Conservation (phyloP, 2,888 invertebrate genomes). For the Cantharis flavilabris region DNA sequence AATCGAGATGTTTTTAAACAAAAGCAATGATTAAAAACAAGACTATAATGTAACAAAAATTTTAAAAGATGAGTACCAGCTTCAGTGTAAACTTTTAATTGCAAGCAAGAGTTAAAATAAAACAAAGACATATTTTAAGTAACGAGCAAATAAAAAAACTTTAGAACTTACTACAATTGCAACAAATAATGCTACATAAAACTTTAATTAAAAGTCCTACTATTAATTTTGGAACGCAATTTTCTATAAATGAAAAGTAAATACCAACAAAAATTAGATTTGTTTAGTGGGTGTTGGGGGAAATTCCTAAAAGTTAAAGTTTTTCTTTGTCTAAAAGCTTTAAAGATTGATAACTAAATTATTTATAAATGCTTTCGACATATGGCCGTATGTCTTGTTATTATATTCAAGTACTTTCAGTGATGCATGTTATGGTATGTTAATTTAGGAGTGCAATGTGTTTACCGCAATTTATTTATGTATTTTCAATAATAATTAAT, state of each 20-base stretch:
- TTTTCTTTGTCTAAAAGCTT: not conserved
- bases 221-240: not conserved
- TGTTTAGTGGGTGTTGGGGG: not conserved
- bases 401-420: not conserved
- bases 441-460: not conserved
- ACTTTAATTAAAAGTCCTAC: not conserved
- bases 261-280: not conserved
- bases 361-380: not conserved
- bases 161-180: not conserved
- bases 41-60: not conserved
- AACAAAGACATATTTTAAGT: not conserved
- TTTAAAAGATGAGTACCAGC: not conserved
- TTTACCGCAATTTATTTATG: not conserved
- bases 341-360: not conserved
- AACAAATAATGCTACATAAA: not conserved
- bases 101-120: not conserved
- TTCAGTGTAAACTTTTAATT: not conserved
- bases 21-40: not conserved
- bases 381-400: not conserved
- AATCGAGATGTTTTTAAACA: not conserved
- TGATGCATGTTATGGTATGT: not conserved
- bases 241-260: not conserved
- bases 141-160: not conserved
- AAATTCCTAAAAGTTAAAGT: not conserved
- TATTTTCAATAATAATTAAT: not conserved